Evolutionary conservation across 2,113 vertebrate genomes (phyloP).

Genomic region (Lepus timidus): DNA sequence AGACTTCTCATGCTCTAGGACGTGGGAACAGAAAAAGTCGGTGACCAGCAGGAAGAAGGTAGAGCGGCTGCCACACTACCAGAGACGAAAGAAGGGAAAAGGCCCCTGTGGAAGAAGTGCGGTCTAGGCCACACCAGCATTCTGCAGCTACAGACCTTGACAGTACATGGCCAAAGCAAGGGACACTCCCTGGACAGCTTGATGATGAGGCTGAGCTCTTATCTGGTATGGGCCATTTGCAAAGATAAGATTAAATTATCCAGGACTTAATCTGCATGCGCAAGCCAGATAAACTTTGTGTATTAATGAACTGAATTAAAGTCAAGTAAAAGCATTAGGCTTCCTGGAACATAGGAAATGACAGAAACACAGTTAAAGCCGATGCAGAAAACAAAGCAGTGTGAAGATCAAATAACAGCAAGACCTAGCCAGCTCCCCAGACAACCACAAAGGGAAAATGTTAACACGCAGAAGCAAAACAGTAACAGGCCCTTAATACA

Average conservation of each 20-base stretch:
- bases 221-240: constrained; percentile 9
- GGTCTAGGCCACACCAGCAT: not conserved
- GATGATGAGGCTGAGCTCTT: constrained; percentile 12
- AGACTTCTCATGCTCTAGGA: not conserved
- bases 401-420: not conserved
- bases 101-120: not conserved
- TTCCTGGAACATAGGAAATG: constrained; percentile 65
- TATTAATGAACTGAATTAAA: constrained; percentile 27
- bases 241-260: constrained; percentile 52
- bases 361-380: not conserved
- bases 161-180: constrained; percentile 45
- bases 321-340: not conserved
- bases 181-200: not conserved
- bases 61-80: not conserved
- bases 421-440: not conserved
- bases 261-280: not conserved
- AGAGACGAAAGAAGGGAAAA: constrained; percentile 52
- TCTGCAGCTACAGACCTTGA: not conserved
- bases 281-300: constrained; percentile 31
- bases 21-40: constrained; percentile 43
- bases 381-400: not conserved
- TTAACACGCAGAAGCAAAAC: not conserved
- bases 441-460: constrained; percentile 13
- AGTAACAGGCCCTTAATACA: not conserved
- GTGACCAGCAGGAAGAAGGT: not conserved